Evolutionary conservation across 1,140 invertebrate species (phyloP).

Genomic region (Microplitis demolitor): DNA sequence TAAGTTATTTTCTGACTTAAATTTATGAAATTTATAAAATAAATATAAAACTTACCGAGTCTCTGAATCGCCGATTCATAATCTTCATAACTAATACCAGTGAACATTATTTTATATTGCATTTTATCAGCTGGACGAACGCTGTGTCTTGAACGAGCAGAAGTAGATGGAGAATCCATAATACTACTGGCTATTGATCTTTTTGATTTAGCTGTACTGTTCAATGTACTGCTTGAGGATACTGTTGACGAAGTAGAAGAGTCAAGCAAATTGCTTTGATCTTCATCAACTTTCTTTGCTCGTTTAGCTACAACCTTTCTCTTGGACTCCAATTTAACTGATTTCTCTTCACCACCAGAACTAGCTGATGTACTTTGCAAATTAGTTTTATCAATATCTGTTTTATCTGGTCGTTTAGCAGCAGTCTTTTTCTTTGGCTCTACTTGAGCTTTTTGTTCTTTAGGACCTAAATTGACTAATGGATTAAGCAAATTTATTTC

Average conservation of each 20-base stretch:
- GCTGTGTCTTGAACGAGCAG: background rate
- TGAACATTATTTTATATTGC: slow-evolving; percentile 43
- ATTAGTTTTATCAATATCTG: too few species aligned
- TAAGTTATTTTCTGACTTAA: background rate
- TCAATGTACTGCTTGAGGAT: background rate
- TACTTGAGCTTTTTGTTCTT: too few species aligned
- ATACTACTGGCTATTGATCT: background rate
- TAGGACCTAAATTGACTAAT: too few species aligned
- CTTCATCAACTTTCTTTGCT: too few species aligned
- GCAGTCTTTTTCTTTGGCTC: too few species aligned
- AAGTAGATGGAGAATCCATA: background rate
- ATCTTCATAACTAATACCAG: slow-evolving; percentile 36
- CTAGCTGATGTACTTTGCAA: too few species aligned
- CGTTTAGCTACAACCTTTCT: background rate
- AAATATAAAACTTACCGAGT: slow-evolving; percentile 33
- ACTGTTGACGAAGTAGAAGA: too few species aligned
- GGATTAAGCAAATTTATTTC: too few species aligned
- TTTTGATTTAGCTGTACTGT: background rate
- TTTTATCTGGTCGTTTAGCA: too few species aligned
- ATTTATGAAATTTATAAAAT: background rate
- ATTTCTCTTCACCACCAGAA: background rate
- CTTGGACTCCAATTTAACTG: background rate
- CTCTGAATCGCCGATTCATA: slow-evolving; percentile 29
- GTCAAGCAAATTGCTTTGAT: too few species aligned
- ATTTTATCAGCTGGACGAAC: background rate